Base-by-base conservation (phyloP, 1,140 invertebrate species). In the Bombus pascuorum region DNA sequence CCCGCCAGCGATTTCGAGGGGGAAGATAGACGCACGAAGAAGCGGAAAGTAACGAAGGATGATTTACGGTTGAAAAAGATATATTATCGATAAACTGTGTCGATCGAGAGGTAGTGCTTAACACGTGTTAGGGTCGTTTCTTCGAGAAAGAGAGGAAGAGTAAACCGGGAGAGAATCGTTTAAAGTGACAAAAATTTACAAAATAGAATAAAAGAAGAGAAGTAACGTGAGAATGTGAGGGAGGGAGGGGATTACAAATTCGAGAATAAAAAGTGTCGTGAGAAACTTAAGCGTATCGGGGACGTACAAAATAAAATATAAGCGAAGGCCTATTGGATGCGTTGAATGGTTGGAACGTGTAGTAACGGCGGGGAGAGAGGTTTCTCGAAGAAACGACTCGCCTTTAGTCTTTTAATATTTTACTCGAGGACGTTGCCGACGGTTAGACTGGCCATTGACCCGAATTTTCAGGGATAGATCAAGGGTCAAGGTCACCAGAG, bases 1-100 rank as follows among this genome's bases (percentile, higher is more conserved):
- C 91, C 91, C 91, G 93, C 91, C 93, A 93, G 94, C 90, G 88
- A 90, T 91, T 93, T 92, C 91, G 91, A 92, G 91, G 91, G 93
- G 91, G 92, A 93, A 91, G 90, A 92, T 89, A 88, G 91, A 92
- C 86, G 89, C 87, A 91, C 83, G 89, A 91, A 86, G 78, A 59
- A 89, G 88, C 82, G 82, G 89, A 87, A 87, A 91, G 86, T 91
- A 91, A 89, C 84, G 89, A 89, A 89, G 83, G 66, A 84, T 83
- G 76, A 91, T 85, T 89, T 73, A 87, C 80, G 86, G 83, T 87
- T 91, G 79, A 85, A 73, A 79, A 75, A 87, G 71, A 83, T 89
- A 86, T 91, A 90, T 85, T 87, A 89, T 81, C 86, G 75, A 88
- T 90, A 91, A 89, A 78, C 85, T 90, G 87, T 91, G 87, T 89